A percentile compares a stretch with the other conserved stretches of the same genome.
These are phyloP conservation scores for Julus scanicus DNA, from an alignment of 2,888 invertebrate species.

Conservation along the genomic window DNA sequence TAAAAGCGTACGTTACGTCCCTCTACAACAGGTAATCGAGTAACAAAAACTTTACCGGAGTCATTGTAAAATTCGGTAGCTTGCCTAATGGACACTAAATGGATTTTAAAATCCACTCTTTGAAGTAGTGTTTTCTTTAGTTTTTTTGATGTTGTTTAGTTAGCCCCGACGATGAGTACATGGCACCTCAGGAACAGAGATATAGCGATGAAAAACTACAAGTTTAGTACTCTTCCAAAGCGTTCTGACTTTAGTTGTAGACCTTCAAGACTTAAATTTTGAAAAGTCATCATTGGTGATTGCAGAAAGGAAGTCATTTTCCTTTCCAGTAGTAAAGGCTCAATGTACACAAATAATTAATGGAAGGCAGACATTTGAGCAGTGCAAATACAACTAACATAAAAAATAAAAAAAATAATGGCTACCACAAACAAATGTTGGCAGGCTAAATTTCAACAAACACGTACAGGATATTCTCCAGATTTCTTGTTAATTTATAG, in stretches of 20 bases:
- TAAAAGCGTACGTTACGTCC: background rate
- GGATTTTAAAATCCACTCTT: constrained; percentile 36
- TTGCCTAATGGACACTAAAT: constrained; percentile 34
- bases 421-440: background rate
- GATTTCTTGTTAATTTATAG: no score
- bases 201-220: background rate
- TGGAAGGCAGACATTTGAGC: constrained; percentile 14
- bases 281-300: constrained; percentile 17
- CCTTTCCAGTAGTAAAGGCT: constrained; percentile 3
- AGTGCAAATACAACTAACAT: constrained; percentile 8
- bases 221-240: background rate
- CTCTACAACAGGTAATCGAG: background rate
- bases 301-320: background rate
- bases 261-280: background rate
- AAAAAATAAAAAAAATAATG: background rate
- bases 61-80: constrained; percentile 30
- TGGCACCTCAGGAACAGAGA: background rate
- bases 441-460: no score
- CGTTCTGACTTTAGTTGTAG: background rate
- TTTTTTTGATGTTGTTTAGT: constrained; percentile 25
- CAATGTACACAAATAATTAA: background rate
- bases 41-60: background rate
- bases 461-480: no score
- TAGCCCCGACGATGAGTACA: background rate
- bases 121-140: constrained; percentile 29